Conservation (phyloP, 2,797 vertebrate species). For the Mastacembelus armatus region DNA sequence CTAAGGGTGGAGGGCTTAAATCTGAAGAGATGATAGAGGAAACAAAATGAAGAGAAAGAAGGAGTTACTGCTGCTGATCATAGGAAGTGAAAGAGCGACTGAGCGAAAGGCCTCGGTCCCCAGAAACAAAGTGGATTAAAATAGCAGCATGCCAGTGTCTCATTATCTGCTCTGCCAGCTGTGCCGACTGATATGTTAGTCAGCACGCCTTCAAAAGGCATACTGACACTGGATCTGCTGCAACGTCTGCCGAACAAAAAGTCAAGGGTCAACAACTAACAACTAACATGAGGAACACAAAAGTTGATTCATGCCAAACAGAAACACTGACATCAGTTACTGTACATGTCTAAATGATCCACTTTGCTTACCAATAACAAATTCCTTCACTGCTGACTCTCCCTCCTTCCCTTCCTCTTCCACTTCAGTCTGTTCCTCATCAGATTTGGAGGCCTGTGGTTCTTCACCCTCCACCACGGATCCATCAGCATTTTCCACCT, state of each 20-base stretch:
- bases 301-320: too few relatives aligned
- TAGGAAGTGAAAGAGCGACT: not conserved
- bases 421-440: constrained; percentile 45
- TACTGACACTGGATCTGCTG: constrained; percentile 53
- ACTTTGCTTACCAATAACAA: constrained; percentile 74
- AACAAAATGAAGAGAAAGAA: constrained; percentile 3
- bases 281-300: not conserved
- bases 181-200: constrained; percentile 47
- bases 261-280: constrained; percentile 53
- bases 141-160: constrained; percentile 60
- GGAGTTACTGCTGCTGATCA: not conserved
- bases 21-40: constrained; percentile 79
- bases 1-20: constrained; percentile 83
- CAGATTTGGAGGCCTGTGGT: constrained; percentile 39
- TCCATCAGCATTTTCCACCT: constrained; percentile 15
- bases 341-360: too few relatives aligned
- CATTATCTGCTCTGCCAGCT: constrained; percentile 63
- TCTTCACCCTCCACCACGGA: constrained; percentile 26
- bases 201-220: constrained; percentile 37
- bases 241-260: constrained; percentile 41
- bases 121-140: constrained; percentile 67
- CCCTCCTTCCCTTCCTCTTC: constrained; percentile 24
- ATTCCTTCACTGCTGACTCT: constrained; percentile 39
- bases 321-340: too few relatives aligned
- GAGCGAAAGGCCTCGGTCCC: constrained; percentile 23